A percentile compares a stretch with the other conserved stretches of the same genome.
phyloP scores from a whole-genome alignment of 2,113 vertebrate genomes.

The Otis tarda region DNA sequence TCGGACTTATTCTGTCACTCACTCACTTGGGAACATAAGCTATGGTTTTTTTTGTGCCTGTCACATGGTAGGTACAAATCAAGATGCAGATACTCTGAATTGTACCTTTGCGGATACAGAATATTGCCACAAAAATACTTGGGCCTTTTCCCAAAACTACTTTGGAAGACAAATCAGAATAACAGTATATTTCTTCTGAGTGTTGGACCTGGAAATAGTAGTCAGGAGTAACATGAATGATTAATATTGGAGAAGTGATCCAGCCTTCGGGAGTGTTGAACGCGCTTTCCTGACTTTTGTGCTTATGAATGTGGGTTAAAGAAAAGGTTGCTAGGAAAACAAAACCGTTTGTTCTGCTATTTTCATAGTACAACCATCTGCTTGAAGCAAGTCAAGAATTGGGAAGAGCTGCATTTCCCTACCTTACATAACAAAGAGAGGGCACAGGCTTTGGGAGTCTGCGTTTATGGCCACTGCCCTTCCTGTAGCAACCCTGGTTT shows the following conservation, averaged over 20 bases:
- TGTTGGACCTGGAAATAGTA: background rate
- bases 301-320: background rate
- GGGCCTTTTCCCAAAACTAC: background rate
- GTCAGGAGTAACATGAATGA: background rate
- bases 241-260: background rate
- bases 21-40: background rate
- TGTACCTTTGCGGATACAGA: background rate
- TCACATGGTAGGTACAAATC: background rate
- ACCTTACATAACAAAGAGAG: no score
- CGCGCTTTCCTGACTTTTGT: background rate
- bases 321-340: background rate
- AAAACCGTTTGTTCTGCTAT: background rate
- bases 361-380: background rate
- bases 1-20: background rate
- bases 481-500: background rate
- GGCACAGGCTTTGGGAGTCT: background rate
- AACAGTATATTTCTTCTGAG: background rate
- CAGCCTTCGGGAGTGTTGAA: background rate
- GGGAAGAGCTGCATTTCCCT: background rate
- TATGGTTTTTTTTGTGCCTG: background rate
- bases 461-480: accelerated
- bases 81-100: background rate
- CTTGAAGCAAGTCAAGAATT: background rate
- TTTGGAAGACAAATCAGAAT: background rate
- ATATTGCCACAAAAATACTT: background rate